Percentiles rank a stretch among this genome's conserved stretches.
Conservation (phyloP, 2,113 vertebrate genomes). For the Tachysurus fulvidraco region DNA sequence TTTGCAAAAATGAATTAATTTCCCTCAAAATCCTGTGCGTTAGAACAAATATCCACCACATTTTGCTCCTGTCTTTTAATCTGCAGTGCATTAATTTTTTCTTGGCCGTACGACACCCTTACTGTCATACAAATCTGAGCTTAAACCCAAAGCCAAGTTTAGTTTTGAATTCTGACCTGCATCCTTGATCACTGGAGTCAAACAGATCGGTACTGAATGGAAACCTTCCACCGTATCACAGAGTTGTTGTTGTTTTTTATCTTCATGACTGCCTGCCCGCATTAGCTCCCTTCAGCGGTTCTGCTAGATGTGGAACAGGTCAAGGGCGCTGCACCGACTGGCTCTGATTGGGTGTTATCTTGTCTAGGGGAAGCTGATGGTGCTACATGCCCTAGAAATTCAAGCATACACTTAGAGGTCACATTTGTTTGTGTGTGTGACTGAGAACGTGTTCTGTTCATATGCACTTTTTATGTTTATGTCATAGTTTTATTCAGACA, state of each 20-base stretch:
- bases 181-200: neutral
- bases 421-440: slow-evolving; percentile 28
- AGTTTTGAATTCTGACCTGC: neutral
- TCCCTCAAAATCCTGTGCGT: too few relatives aligned
- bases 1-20: too few relatives aligned
- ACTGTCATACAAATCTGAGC: neutral
- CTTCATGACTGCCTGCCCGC: slow-evolving; percentile 31
- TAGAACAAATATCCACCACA: too few relatives aligned
- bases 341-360: slow-evolving; percentile 57
- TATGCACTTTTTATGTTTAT: neutral
- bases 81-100: too few relatives aligned
- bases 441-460: neutral
- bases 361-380: slow-evolving; percentile 59
- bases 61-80: neutral
- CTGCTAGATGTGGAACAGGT: slow-evolving; percentile 30
- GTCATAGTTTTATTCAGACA: neutral
- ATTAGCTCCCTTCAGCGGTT: slow-evolving; percentile 49
- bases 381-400: slow-evolving; percentile 54
- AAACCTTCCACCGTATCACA: neutral
- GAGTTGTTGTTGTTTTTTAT: slow-evolving; percentile 25
- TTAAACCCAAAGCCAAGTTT: neutral
- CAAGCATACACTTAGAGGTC: slow-evolving; percentile 30
- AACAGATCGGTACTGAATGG: neutral
- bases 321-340: slow-evolving; percentile 55
- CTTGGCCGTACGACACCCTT: neutral